Base-by-base conservation (phyloP, 2,888 invertebrate species). In the Lydus trimaculatus region DNA sequence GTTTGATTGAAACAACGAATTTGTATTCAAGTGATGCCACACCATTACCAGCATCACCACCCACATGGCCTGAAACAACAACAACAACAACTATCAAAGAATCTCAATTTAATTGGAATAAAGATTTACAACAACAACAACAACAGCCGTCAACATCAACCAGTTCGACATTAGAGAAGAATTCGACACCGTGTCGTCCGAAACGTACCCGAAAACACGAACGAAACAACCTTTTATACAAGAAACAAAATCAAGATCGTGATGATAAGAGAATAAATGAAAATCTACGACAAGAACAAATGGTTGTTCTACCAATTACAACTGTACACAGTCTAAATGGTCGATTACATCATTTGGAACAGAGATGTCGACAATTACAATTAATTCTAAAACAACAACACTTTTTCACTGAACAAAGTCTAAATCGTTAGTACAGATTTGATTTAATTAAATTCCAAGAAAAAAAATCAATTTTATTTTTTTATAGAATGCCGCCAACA, bases 381-480 rank as follows among this genome's bases (percentile, higher is more conserved):
- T 84, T 88, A 72, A 88, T 89, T 63, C 85, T 91, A 69, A 88
- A 89, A 71, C 89, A 89, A 77, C 91, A 91, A 77, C 91, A 91
- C 78, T 79, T 73, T 63, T 78, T 90, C 76, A 88, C 89, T n/a
- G 90, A 91, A 79, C 86, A 88, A 72, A 84, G 90, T 65, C 86
- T 90, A 81, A 89, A 90, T 83, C 88, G 90, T 90, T 86, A 87
- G 89, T 87, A 69, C n/a, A n/a, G n/a, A n/a, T 17, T 4, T 70
- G 28, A 33, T 33, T 33, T 3, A 9, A 33, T 6, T 31, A 65
- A 62, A 64, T n/a, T n/a, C n/a, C n/a, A n/a, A n/a, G n/a, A n/a
- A n/a, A n/a, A n/a, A n/a, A n/a, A n/a, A n/a, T n/a, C n/a, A n/a
- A 58, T 70, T 67, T 13, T 20, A 13, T 64, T 59, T n/a, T 60